These are phyloP conservation scores for Conus betulinus DNA, from an alignment of 1,140 invertebrate genomes.

Conservation along the genomic window DNA sequence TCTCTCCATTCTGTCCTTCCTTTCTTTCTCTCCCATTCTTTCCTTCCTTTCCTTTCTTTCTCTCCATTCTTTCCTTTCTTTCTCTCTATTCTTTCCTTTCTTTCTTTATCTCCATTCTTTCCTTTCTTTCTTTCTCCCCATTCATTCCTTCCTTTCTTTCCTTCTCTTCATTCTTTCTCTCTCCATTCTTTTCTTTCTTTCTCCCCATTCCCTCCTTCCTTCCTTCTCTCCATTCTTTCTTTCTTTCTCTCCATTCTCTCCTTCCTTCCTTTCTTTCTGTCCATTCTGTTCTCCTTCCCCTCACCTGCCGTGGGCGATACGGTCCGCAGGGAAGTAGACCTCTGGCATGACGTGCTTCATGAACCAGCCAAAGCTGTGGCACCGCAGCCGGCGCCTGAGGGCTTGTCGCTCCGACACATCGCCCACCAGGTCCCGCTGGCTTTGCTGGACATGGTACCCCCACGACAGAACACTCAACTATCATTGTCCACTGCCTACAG, in stretches of 20 bases:
- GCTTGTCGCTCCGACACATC: conserved; percentile 19
- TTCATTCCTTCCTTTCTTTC: neutral
- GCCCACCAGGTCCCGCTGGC: neutral
- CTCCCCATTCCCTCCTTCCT: neutral
- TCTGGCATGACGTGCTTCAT: conserved; percentile 68
- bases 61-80: neutral
- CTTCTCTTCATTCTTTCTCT: neutral
- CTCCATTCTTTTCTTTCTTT: neutral
- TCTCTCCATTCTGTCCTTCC: neutral
- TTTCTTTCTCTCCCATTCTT: neutral
- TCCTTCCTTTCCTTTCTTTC: too few species aligned
- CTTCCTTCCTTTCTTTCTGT: neutral
- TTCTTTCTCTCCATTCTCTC: too few species aligned
- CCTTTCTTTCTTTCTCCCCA: neutral
- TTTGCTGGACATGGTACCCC: neutral
- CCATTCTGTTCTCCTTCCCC: neutral
- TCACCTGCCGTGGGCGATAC: neutral
- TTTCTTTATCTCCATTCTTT: neutral
- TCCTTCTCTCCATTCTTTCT: too few species aligned
- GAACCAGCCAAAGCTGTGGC: conserved; percentile 37
- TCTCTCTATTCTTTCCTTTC: neutral
- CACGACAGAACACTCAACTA: too few species aligned
- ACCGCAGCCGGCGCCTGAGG: neutral
- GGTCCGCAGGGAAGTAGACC: conserved; percentile 37
- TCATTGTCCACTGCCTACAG: too few species aligned